Evolutionary conservation across 2,113 vertebrate species (phyloP), one percentile per base, ranked within the genome.

Genomic region (Columba janthina): DNA sequence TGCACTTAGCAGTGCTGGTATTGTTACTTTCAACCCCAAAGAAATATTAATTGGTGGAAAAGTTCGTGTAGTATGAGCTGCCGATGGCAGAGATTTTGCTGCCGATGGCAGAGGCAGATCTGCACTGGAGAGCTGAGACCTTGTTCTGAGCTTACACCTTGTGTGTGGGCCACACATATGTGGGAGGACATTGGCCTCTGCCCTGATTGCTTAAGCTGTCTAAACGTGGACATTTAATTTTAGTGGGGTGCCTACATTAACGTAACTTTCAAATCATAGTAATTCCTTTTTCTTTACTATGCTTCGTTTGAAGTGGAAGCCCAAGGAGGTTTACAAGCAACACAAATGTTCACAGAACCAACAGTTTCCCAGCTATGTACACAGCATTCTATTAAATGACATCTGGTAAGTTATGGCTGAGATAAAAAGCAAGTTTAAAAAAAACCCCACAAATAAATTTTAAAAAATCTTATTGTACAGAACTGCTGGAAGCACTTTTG

Each of bases 401-500:
- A 64, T 56, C 53, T 77, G 20, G 15, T 80, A 74, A 66, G 11
- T 46, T 60, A 66, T 4, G 22, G 22, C 28, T 85, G 74, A 83
- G 32, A 88, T 32, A 80, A 84, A 78, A 93, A 48, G 6, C 36
- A 50, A 77, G 79, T 72, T 26, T 4, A 46, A 46, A 62, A 78
- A 46, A 46, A 3, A 2, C 5, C 2, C 17, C 40, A 72, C 17
- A 46, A 86, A 94, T 34, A 71, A 26, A 69, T 66, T 48, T 2
- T 0, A 4, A 57, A 76, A 51, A 20, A 16, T 72, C 38, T 75
- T 51, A n/a, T 72, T 5, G 4, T 36, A 82, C 31, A 82, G 73
- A 82, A 82, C 44, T 78, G 29, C 32, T 94, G 70, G 54, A 72
- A 93, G n/a, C 21, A 74, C n/a, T 85, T 89, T 50, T 88, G 36